Conservation (phyloP, 2,888 invertebrate genomes). For the Orthosia gracilis region DNA sequence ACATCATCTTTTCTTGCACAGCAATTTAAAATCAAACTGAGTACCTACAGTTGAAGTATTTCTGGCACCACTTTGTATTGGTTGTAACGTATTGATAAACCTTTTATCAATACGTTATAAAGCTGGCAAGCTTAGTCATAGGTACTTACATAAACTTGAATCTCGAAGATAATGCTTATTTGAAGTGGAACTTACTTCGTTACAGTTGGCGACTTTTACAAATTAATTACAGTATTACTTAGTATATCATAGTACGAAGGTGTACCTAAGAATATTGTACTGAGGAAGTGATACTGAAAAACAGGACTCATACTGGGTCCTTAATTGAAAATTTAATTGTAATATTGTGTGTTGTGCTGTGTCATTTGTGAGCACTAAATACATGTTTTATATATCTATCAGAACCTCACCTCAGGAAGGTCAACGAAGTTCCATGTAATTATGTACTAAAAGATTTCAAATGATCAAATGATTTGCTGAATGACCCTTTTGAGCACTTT, state of each 20-base stretch:
- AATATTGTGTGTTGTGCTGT: too few species aligned
- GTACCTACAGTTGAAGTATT: conserved; percentile 36
- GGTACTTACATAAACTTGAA: background rate
- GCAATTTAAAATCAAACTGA: conserved; percentile 39
- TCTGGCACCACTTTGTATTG: conserved; percentile 24
- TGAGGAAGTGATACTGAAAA: background rate
- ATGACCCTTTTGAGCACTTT: background rate
- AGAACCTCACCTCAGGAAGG: too few species aligned
- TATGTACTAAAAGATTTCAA: too few species aligned
- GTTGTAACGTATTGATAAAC: too few species aligned
- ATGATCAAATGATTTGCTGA: too few species aligned
- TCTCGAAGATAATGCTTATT: too few species aligned
- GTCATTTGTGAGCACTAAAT: too few species aligned
- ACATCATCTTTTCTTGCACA: conserved; percentile 46
- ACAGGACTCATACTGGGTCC: background rate
- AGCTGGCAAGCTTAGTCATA: conserved; percentile 2
- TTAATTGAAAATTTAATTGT: too few species aligned
- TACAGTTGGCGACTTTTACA: background rate
- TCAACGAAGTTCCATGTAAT: too few species aligned
- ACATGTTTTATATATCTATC: too few species aligned
- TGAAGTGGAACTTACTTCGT: background rate
- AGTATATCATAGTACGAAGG: too few species aligned
- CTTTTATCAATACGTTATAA: background rate
- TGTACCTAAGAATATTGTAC: too few species aligned
- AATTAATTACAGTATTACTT: background rate